Evolutionary conservation across 2,113 vertebrate genomes (phyloP).

Genomic region (Tragelaphus imberbis): DNA sequence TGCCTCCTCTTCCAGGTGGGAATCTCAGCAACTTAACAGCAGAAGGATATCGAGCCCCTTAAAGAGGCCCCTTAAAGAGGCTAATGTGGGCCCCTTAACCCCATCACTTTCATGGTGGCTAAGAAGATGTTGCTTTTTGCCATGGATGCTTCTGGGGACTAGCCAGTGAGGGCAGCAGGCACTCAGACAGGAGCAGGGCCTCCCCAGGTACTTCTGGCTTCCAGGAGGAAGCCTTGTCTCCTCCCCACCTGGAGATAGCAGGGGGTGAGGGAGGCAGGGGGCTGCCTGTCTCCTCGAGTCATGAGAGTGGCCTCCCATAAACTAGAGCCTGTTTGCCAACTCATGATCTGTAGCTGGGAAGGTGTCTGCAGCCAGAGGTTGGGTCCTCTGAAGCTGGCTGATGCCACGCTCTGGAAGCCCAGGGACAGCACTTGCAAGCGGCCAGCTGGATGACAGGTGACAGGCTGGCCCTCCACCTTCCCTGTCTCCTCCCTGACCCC

Average conservation of each 20-base stretch:
- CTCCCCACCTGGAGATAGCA: neutral
- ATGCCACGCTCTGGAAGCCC: neutral
- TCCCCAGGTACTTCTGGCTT: neutral
- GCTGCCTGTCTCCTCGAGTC: neutral
- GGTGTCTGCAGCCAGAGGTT: slow-evolving; percentile 34
- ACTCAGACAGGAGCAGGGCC: neutral
- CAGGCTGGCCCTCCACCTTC: neutral
- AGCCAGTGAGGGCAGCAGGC: neutral
- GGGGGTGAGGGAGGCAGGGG: neutral
- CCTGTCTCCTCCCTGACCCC: neutral
- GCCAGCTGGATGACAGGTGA: neutral
- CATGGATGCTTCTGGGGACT: neutral
- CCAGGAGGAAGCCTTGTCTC: neutral
- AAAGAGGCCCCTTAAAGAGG: neutral
- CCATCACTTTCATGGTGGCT: neutral
- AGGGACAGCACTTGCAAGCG: neutral
- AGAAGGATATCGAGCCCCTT: neutral
- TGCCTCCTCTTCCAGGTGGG: neutral
- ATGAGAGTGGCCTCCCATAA: neutral
- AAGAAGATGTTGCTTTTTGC: neutral
- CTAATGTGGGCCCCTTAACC: neutral
- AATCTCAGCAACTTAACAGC: neutral
- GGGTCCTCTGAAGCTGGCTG: neutral
- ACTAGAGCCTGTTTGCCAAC: slow-evolving; percentile 21
- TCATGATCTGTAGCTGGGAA: slow-evolving; percentile 53